phyloP scores from a whole-genome alignment of 2,888 invertebrate species.

The Leistus spinibarbis region DNA sequence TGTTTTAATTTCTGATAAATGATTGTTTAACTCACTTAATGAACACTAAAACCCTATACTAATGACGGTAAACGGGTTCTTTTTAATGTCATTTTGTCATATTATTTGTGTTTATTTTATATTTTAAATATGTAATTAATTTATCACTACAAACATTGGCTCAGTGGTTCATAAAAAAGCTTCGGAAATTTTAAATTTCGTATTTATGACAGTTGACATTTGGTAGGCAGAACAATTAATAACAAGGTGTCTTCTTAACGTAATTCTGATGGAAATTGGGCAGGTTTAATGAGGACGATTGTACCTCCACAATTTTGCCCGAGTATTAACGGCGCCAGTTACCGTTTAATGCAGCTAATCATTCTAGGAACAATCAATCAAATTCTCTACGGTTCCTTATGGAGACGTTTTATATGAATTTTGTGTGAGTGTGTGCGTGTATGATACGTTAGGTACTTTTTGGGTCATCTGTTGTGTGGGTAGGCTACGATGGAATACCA shows the following conservation, averaged over 20 bases:
- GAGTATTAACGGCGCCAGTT: background rate
- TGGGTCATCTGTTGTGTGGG: slow-evolving; percentile 26
- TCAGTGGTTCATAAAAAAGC: no score
- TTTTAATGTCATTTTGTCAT: background rate
- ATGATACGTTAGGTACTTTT: background rate
- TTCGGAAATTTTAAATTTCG: no score
- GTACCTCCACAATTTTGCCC: background rate
- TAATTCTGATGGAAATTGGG: background rate
- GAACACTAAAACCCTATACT: background rate
- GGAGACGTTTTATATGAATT: background rate
- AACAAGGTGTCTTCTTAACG: background rate
- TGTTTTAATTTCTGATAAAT: slow-evolving; percentile 30
- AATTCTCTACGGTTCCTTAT: background rate
- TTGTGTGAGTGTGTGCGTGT: slow-evolving; percentile 15
- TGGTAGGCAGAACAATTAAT: no score
- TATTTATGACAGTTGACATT: no score
- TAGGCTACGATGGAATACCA: slow-evolving; percentile 3
- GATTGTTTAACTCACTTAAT: slow-evolving; percentile 3
- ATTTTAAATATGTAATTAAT: background rate
- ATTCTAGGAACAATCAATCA: background rate
- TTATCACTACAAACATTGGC: no score
- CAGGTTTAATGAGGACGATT: background rate
- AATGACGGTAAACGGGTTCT: background rate
- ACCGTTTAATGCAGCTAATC: background rate
- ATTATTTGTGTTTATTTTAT: background rate